phyloP scores from a whole-genome alignment of 1,140 invertebrate genomes.

The Tenebrio molitor region DNA sequence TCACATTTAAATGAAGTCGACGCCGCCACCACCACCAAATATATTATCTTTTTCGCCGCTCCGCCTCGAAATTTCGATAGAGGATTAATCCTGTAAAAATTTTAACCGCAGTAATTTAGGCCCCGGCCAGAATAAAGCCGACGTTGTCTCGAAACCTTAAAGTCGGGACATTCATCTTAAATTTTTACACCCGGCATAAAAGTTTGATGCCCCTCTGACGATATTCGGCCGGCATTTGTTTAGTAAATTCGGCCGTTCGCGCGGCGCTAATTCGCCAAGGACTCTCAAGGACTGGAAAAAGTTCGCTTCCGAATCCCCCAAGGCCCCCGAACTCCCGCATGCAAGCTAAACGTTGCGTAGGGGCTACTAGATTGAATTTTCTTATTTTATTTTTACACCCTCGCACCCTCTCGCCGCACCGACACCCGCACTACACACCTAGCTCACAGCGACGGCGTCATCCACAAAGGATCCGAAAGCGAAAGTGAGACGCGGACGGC shows the following conservation, averaged over 20 bases:
- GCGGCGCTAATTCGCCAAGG: conserved; percentile 17
- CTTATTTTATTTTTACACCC: conserved; percentile 64
- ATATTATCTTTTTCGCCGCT: conserved; percentile 4
- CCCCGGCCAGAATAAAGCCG: conserved; percentile 9
- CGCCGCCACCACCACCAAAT: conserved; percentile 9
- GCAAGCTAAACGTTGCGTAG: conserved; percentile 62
- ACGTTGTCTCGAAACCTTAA: conserved; percentile 16
- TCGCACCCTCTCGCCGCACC: conserved; percentile 45
- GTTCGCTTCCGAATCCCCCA: conserved; percentile 40
- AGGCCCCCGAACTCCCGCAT: conserved; percentile 55
- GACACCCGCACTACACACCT: conserved; percentile 53
- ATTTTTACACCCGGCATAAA: conserved; percentile 42
- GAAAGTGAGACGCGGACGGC: conserved; percentile 40
- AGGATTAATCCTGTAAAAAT: conserved; percentile 44
- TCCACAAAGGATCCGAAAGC: conserved; percentile 48
- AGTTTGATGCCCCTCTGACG: conserved; percentile 23
- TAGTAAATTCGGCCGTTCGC: neutral
- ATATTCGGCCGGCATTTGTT: neutral
- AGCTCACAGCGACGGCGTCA: conserved; percentile 52
- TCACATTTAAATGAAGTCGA: conserved; percentile 50
- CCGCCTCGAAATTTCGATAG: conserved; percentile 1
- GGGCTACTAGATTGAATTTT: conserved; percentile 64
- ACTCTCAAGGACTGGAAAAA: conserved; percentile 31
- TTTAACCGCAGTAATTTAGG: conserved; percentile 46
- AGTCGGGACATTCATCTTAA: conserved; percentile 34